phyloP scores from a whole-genome alignment of 2,888 invertebrate species.

The Enchytraeus crypticus region DNA sequence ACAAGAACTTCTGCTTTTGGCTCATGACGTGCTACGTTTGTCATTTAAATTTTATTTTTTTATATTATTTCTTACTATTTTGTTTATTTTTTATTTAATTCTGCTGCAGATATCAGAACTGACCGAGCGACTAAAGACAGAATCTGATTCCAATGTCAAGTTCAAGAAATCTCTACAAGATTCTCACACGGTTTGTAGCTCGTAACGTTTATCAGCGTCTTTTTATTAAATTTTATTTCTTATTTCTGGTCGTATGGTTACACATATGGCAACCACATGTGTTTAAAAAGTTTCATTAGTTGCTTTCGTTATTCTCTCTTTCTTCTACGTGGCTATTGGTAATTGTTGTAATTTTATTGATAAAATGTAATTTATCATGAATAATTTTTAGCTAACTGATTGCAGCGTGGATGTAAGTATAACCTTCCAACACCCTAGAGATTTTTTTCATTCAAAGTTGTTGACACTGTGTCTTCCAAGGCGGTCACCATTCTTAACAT shows the following conservation, averaged over 20 bases:
- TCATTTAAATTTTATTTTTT: neutral
- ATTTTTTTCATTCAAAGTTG: no score
- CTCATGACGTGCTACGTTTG: neutral
- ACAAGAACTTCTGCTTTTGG: neutral
- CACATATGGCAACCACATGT: no score
- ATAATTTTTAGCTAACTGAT: no score
- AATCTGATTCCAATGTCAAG: conserved; percentile 59
- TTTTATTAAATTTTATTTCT: neutral
- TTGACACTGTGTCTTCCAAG: no score
- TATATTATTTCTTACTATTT: neutral
- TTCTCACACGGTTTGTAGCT: conserved; percentile 49
- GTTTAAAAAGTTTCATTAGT: no score
- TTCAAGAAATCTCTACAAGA: conserved; percentile 79
- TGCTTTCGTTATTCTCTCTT: neutral
- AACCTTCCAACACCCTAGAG: no score
- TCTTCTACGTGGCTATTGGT: no score
- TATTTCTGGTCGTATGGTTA: neutral
- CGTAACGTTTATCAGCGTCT: neutral
- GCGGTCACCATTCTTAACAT: no score
- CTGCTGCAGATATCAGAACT: conserved; percentile 60
- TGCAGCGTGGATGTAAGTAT: no score
- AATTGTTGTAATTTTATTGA: no score
- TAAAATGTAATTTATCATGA: no score
- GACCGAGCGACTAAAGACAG: conserved; percentile 76
- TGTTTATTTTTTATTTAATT: neutral